Evolutionary conservation across 2,797 vertebrate species (phyloP).

Genomic region (Rhyacichthys aspro): DNA sequence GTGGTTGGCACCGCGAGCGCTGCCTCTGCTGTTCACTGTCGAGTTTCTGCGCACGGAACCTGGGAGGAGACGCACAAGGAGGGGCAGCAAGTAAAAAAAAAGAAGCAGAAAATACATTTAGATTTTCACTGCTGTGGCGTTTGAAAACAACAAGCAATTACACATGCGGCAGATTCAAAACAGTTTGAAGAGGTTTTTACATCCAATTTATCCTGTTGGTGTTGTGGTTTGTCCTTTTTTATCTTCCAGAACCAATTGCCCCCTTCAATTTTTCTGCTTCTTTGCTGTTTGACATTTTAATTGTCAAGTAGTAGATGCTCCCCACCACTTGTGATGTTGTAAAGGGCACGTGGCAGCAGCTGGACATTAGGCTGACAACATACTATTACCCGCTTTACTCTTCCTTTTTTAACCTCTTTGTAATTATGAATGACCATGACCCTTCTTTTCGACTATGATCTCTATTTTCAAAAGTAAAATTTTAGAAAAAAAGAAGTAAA

Average conservation of each 20-base stretch:
- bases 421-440: background rate
- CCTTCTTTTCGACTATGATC: conserved; percentile 10
- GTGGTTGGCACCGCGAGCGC: conserved; percentile 82
- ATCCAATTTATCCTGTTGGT: too few relatives aligned
- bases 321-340: background rate
- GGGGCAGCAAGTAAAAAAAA: conserved; percentile 4
- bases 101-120: too few relatives aligned
- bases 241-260: background rate
- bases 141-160: background rate
- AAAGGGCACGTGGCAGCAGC: conserved; percentile 19
- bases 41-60: conserved; percentile 87
- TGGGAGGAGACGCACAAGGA: conserved; percentile 43
- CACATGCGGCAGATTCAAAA: too few relatives aligned
- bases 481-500: conserved; percentile 26
- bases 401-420: background rate
- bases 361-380: conserved; percentile 43
- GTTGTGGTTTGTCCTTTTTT: background rate
- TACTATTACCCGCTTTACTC: conserved; percentile 33
- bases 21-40: conserved; percentile 79
- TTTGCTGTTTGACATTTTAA: conserved; percentile 13
- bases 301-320: conserved; percentile 2
- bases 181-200: too few relatives aligned
- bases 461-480: conserved; percentile 11
- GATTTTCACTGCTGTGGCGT: background rate
- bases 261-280: background rate